These are phyloP conservation scores for Meleagris gallopavo DNA, from an alignment of 2,113 vertebrate genomes.

Conservation along the genomic window DNA sequence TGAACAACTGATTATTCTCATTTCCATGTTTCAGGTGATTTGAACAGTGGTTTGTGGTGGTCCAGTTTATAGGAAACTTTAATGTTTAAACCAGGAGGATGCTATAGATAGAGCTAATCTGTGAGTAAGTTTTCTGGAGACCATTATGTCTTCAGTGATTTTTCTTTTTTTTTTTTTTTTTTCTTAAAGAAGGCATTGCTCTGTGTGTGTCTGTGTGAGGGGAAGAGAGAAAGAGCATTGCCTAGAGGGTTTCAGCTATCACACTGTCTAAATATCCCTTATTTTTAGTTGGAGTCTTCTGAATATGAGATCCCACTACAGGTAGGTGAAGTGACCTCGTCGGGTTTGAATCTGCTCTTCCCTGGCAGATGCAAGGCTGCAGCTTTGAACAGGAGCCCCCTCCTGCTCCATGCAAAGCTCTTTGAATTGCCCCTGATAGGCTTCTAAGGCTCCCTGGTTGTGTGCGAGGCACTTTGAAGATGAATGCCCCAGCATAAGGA, in stretches of 20 bases:
- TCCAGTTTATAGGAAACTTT: background rate
- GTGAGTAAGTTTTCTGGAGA: conserved; percentile 24
- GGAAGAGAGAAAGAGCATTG: conserved; percentile 15
- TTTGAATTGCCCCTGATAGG: conserved; percentile 67
- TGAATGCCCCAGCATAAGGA: conserved; percentile 58
- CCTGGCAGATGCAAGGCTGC: conserved; percentile 28
- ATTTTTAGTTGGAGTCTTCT: conserved; percentile 68
- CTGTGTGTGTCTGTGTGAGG: background rate
- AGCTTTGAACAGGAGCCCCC: conserved; percentile 67
- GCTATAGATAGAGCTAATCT: background rate
- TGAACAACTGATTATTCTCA: background rate
- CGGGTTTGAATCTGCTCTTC: conserved; percentile 62
- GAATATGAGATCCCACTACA: conserved; percentile 62
- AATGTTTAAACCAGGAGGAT: background rate
- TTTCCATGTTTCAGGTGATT: background rate
- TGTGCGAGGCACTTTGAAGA: conserved; percentile 53
- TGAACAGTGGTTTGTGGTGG: background rate
- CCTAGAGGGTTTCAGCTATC: conserved; percentile 36
- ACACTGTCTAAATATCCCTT: conserved; percentile 43
- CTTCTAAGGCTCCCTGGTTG: conserved; percentile 62
- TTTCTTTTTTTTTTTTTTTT: background rate
- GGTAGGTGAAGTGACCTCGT: conserved; percentile 66
- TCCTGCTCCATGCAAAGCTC: conserved; percentile 65
- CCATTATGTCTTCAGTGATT: conserved; percentile 9
- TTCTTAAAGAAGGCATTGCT: background rate